These are phyloP conservation scores for Chionis minor DNA, from an alignment of 2,113 vertebrate species.

Conservation along the genomic window DNA sequence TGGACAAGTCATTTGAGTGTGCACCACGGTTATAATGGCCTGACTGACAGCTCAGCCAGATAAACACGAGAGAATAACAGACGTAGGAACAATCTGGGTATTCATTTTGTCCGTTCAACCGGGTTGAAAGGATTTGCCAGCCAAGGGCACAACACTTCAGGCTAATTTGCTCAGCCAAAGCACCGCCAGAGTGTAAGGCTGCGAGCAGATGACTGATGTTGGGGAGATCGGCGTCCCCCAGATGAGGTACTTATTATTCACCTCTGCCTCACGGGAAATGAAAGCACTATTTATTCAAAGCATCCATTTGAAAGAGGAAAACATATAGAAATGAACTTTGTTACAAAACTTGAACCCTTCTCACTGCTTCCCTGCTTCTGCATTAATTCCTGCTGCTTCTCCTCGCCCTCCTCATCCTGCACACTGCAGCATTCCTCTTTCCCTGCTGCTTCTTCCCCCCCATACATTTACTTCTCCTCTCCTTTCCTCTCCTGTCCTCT, in stretches of 20 bases:
- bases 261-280: constrained; percentile 65
- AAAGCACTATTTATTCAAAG: constrained; percentile 43
- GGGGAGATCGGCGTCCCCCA: constrained; percentile 23
- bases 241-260: constrained; percentile 56
- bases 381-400: constrained; percentile 1
- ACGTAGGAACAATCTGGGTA: constrained; percentile 76
- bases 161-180: constrained; percentile 84
- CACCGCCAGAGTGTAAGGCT: constrained; percentile 68
- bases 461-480: background rate
- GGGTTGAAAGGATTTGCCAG: constrained; percentile 87
- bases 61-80: constrained; percentile 83
- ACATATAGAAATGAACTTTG: constrained; percentile 59
- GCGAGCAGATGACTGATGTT: constrained; percentile 65
- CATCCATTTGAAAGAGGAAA: constrained; percentile 52
- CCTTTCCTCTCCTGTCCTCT: background rate
- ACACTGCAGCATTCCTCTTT: background rate
- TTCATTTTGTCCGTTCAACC: constrained; percentile 87
- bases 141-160: constrained; percentile 85
- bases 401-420: background rate
- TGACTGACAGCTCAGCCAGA: constrained; percentile 84
- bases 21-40: constrained; percentile 79
- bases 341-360: constrained; percentile 39
- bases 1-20: constrained; percentile 83
- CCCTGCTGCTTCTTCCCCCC: background rate
- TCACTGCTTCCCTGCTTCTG: background rate